Conservation (phyloP, 2,113 vertebrate genomes). For the Poicephalus gulielmi region DNA sequence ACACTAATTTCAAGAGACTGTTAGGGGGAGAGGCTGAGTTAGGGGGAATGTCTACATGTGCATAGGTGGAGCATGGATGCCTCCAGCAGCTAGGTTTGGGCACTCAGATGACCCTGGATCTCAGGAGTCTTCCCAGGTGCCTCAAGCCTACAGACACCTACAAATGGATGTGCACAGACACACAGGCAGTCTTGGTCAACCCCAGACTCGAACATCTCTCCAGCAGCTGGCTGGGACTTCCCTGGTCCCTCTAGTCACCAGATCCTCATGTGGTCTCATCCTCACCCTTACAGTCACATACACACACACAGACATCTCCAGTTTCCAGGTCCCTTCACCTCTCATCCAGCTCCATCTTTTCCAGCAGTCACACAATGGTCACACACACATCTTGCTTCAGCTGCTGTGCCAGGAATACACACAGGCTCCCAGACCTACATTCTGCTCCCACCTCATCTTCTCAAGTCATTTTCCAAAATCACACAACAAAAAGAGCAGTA, state of each 20-base stretch:
- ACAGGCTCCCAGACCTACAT: rapidly evolving
- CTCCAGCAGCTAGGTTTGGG: neutral
- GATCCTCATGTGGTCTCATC: neutral
- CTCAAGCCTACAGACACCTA: neutral
- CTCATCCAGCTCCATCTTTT: rapidly evolving
- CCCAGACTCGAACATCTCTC: neutral
- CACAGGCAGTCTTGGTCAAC: neutral
- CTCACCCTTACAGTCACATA: neutral
- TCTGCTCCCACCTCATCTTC: neutral
- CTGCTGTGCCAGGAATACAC: neutral
- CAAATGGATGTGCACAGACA: neutral
- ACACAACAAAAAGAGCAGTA: neutral
- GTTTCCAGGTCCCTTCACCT: neutral
- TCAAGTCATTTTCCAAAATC: neutral
- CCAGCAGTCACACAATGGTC: neutral
- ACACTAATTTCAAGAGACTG: neutral
- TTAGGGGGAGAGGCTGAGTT: neutral
- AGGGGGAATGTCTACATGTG: neutral
- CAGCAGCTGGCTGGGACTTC: neutral
- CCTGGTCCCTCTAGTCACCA: neutral
- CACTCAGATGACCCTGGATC: neutral
- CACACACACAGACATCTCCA: neutral
- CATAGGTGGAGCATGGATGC: neutral
- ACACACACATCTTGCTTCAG: neutral
- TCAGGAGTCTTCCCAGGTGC: neutral